phyloP scores from a whole-genome alignment of 23 tunicate genomes.

The Ciona savignyi region DNA sequence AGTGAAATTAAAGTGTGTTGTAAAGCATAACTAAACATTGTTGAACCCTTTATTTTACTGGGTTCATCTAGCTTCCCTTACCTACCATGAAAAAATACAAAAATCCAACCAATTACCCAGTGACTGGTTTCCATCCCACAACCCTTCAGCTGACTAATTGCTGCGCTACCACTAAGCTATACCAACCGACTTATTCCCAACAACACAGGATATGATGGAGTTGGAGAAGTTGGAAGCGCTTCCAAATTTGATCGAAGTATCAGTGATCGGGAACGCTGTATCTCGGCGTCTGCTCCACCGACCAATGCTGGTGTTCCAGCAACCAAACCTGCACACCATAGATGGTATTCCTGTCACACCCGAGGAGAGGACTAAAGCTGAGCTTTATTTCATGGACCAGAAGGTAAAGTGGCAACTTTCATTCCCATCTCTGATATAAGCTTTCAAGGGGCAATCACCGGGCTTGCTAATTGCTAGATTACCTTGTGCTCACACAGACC shows the following conservation, averaged over 20 bases:
- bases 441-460: too few relatives aligned
- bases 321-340: constrained; percentile 66
- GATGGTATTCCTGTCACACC: constrained; percentile 91
- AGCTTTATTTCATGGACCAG: constrained; percentile 88
- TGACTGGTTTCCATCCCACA: too few relatives aligned
- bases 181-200: background rate
- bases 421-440: too few relatives aligned
- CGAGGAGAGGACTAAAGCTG: constrained; percentile 92
- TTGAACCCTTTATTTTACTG: too few relatives aligned
- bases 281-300: constrained; percentile 92
- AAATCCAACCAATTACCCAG: too few relatives aligned
- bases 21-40: too few relatives aligned
- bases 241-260: constrained; percentile 80
- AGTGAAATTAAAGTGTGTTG: too few relatives aligned
- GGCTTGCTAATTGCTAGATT: too few relatives aligned
- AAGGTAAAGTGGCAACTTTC: constrained; percentile 37
- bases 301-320: constrained; percentile 87
- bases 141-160: too few relatives aligned
- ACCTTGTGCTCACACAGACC: too few relatives aligned
- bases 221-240: constrained; percentile 80
- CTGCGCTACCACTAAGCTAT: background rate
- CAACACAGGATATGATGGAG: constrained; percentile 78
- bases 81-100: too few relatives aligned
- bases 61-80: too few relatives aligned
- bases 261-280: constrained; percentile 95